These are phyloP conservation scores for Sebastes hubbsi DNA, from an alignment of 2,797 vertebrate species.

Conservation along the genomic window DNA sequence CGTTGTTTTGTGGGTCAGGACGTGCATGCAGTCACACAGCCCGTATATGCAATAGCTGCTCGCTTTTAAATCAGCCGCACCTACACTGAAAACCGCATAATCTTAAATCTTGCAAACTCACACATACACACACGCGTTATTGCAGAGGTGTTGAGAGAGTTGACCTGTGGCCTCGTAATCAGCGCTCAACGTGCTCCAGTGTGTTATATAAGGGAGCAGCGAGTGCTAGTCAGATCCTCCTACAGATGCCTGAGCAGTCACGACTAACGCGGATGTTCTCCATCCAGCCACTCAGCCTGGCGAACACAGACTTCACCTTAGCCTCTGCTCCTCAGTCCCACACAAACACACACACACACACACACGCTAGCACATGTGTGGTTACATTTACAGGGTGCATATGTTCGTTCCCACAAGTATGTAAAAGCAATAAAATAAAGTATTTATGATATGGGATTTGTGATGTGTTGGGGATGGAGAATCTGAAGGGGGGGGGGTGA, in stretches of 20 bases:
- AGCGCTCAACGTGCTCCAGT: conserved; percentile 56
- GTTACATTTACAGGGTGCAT: neutral
- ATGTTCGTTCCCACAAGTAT: conserved; percentile 7
- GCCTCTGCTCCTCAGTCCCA: conserved; percentile 51
- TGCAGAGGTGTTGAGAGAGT: conserved; percentile 74
- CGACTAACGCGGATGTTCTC: conserved; percentile 78
- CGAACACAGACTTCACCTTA: conserved; percentile 58
- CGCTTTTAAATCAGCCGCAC: neutral
- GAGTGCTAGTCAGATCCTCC: conserved; percentile 77
- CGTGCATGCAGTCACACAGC: neutral
- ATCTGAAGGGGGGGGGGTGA: neutral
- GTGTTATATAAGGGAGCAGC: conserved; percentile 73
- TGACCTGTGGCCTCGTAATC: conserved; percentile 70
- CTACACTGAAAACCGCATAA: conserved; percentile 19
- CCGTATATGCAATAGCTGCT: neutral
- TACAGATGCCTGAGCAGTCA: conserved; percentile 83
- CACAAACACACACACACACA: conserved; percentile 27
- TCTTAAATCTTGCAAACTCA: conserved; percentile 42
- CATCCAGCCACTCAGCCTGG: conserved; percentile 63
- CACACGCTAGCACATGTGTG: neutral
- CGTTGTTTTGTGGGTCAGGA: neutral
- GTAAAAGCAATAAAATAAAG: neutral
- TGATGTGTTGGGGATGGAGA: neutral
- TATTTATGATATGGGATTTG: neutral
- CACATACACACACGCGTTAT: conserved; percentile 9